These are phyloP conservation scores for Apamea epomidion DNA, from an alignment of 2,888 invertebrate species.

Conservation along the genomic window DNA sequence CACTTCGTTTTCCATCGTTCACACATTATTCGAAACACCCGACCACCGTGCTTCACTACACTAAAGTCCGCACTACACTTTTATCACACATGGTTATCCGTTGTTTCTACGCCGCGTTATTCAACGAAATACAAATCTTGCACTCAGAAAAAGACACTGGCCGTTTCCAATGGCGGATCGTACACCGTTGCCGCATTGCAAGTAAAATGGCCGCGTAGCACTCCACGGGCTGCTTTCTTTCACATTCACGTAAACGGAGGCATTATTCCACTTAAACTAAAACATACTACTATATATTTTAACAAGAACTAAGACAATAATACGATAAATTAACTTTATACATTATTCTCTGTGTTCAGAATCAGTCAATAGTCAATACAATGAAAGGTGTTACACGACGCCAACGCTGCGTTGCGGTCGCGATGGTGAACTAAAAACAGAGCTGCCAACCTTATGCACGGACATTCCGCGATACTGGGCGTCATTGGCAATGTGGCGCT, in stretches of 20 bases:
- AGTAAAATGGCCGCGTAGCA: conserved; percentile 93
- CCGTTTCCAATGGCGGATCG: conserved; percentile 94
- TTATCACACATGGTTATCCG: conserved; percentile 89
- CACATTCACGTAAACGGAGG: conserved; percentile 89
- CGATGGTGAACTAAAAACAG: conserved; percentile 89
- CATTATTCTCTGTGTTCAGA: conserved; percentile 91
- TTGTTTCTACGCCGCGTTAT: conserved; percentile 88
- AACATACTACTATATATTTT: conserved; percentile 87
- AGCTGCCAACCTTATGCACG: conserved; percentile 82
- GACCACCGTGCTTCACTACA: conserved; percentile 91
- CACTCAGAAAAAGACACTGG: conserved; percentile 92
- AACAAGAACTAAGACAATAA: conserved; percentile 89
- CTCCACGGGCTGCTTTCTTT: conserved; percentile 89
- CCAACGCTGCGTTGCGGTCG: conserved; percentile 91
- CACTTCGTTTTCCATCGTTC: conserved; percentile 95
- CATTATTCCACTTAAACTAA: conserved; percentile 90
- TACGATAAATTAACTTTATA: conserved; percentile 92
- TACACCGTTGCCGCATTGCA: conserved; percentile 94
- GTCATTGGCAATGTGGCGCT: conserved; percentile 88
- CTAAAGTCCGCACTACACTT: conserved; percentile 90
- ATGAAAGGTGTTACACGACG: conserved; percentile 93
- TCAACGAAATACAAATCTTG: conserved; percentile 90
- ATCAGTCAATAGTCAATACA: conserved; percentile 94
- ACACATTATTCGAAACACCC: conserved; percentile 91
- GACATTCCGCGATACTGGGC: conserved; percentile 87